Percentiles rank a stretch among this genome's conserved stretches.
These are phyloP conservation scores for Taurulus bubalis DNA, from an alignment of 2,113 vertebrate genomes.

Conservation along the genomic window DNA sequence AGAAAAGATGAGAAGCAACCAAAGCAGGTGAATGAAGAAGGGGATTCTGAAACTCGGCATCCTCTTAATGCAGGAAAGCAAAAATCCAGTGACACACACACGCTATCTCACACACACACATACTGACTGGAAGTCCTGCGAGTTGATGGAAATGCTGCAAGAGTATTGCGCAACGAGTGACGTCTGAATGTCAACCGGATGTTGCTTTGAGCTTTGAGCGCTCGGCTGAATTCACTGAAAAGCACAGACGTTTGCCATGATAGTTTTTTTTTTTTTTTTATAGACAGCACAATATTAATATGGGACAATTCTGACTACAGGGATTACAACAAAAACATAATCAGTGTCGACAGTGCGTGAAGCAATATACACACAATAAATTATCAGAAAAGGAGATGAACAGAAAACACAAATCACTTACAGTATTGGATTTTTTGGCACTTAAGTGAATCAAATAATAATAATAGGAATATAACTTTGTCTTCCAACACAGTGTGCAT, in stretches of 20 bases:
- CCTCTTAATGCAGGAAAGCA: background rate
- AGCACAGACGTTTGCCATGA: constrained; percentile 21
- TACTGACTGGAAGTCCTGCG: background rate
- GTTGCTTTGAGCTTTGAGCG: background rate
- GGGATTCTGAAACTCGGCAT: constrained; percentile 2
- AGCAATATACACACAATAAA: constrained; percentile 72
- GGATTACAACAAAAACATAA: constrained; percentile 56
- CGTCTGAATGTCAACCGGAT: background rate
- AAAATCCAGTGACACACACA: background rate
- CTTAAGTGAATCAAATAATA: constrained; percentile 61
- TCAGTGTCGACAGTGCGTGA: constrained; percentile 58
- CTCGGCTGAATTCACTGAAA: background rate
- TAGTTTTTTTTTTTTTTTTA: constrained; percentile 58
- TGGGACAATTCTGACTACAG: constrained; percentile 52
- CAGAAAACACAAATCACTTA: constrained; percentile 52
- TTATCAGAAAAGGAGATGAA: constrained; percentile 47
- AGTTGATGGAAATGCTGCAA: background rate
- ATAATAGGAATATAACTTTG: constrained; percentile 29
- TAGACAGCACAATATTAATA: constrained; percentile 50
- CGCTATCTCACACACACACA: too few species aligned
- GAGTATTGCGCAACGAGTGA: constrained; percentile 2
- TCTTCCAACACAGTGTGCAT: constrained; percentile 60
- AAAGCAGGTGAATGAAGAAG: constrained; percentile 2
- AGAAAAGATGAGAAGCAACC: constrained; percentile 32
- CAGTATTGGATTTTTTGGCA: constrained; percentile 69